phyloP scores from a whole-genome alignment of 2,797 vertebrate species.

The Lycodopsis pacificus region DNA sequence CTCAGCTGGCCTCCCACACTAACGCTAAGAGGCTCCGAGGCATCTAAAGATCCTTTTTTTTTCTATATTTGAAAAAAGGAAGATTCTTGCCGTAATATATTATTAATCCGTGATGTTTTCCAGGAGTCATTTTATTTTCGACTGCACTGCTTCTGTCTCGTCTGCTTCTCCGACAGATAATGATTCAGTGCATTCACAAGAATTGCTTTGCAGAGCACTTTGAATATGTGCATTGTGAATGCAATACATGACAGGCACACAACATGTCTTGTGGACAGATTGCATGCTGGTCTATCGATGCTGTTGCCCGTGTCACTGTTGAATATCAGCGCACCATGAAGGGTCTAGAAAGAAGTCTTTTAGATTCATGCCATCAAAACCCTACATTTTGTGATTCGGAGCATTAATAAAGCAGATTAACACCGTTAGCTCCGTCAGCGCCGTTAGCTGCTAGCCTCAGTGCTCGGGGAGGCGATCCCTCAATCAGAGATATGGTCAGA shows the following conservation, averaged over 20 bases:
- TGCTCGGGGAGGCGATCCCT: neutral
- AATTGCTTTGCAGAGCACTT: neutral
- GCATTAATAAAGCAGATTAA: too few relatives aligned
- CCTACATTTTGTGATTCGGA: neutral
- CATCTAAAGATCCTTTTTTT: constrained; percentile 15
- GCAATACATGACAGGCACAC: neutral
- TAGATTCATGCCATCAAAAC: constrained; percentile 5
- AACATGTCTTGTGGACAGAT: neutral
- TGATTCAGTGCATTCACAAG: neutral
- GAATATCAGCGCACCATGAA: neutral
- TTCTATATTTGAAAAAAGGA: neutral
- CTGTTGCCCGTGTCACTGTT: neutral
- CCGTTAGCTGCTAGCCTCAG: neutral
- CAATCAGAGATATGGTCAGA: too few relatives aligned
- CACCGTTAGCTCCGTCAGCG: too few relatives aligned
- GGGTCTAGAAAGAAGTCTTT: neutral
- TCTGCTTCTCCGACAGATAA: neutral
- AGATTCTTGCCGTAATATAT: constrained; percentile 1
- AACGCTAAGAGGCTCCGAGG: constrained; percentile 26
- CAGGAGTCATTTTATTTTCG: constrained; percentile 6
- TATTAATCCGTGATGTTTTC: constrained; percentile 25
- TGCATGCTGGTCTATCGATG: neutral
- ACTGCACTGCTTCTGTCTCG: neutral
- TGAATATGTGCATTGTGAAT: neutral
- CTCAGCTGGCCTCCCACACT: constrained; percentile 37